These are phyloP conservation scores for Huso huso DNA, from an alignment of 2,797 vertebrate genomes.

Conservation along the genomic window DNA sequence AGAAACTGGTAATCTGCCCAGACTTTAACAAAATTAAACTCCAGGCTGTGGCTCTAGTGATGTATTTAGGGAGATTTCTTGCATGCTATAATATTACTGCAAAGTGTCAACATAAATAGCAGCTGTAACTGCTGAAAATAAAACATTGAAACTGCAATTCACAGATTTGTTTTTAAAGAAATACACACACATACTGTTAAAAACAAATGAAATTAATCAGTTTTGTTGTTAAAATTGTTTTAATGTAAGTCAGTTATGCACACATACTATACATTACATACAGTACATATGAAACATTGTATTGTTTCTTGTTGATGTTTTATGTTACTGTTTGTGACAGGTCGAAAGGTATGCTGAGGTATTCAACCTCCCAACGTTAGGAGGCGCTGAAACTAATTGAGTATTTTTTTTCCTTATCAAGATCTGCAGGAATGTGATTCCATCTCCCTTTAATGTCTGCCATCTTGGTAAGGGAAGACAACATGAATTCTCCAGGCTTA, in stretches of 20 bases:
- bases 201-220: background rate
- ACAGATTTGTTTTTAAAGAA: background rate
- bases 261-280: background rate
- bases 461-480: no score
- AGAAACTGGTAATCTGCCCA: slow-evolving; percentile 53
- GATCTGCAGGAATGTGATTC: no score
- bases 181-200: slow-evolving; percentile 12
- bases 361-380: no score
- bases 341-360: no score
- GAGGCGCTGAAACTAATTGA: no score
- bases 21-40: slow-evolving; percentile 67
- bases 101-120: slow-evolving; percentile 36
- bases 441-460: no score
- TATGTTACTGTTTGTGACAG: no score
- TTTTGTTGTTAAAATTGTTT: no score
- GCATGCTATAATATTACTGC: slow-evolving; percentile 42
- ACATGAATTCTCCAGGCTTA: no score
- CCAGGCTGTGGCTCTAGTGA: slow-evolving; percentile 33
- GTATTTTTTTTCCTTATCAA: no score
- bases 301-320: no score
- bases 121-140: slow-evolving; percentile 30
- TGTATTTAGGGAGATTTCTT: slow-evolving; percentile 52
- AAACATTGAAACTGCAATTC: slow-evolving; percentile 20
- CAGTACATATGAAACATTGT: background rate
- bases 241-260: background rate